Evolutionary conservation across 2,797 vertebrate species (phyloP).

Genomic region (Brachyalestes nurse): DNA sequence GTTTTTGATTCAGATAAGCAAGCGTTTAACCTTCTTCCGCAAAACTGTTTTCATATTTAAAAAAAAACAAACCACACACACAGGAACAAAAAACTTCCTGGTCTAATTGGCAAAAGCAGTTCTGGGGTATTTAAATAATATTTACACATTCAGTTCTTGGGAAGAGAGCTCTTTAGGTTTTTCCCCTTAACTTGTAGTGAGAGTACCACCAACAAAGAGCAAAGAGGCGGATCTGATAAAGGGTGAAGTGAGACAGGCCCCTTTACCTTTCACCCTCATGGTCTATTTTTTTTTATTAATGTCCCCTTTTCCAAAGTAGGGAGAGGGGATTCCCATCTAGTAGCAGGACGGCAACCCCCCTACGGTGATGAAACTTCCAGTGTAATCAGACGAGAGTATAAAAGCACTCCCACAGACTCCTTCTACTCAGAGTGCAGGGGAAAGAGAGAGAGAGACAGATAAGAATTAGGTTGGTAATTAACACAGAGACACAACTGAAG

Average conservation of each 20-base stretch:
- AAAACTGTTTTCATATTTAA: background rate
- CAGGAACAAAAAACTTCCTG: background rate
- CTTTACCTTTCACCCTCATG: background rate
- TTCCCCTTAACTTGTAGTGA: background rate
- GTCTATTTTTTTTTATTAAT: too few relatives aligned
- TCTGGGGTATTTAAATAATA: conserved; percentile 10
- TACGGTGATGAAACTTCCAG: background rate
- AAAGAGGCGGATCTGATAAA: conserved; percentile 12
- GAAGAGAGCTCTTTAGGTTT: background rate
- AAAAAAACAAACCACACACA: background rate
- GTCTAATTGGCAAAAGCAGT: background rate
- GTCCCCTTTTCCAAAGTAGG: background rate
- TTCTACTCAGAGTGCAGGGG: background rate
- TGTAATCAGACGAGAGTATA: background rate
- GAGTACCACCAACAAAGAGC: background rate
- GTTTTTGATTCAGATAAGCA: background rate
- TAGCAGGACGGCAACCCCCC: background rate
- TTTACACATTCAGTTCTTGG: conserved; percentile 1
- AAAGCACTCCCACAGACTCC: background rate
- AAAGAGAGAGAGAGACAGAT: background rate
- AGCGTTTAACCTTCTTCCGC: background rate
- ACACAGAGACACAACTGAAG: background rate
- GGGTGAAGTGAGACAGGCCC: background rate
- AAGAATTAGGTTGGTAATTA: background rate
- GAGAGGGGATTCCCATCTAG: background rate